Conservation (phyloP, 2,797 vertebrate species). For the Falco cherrug region DNA sequence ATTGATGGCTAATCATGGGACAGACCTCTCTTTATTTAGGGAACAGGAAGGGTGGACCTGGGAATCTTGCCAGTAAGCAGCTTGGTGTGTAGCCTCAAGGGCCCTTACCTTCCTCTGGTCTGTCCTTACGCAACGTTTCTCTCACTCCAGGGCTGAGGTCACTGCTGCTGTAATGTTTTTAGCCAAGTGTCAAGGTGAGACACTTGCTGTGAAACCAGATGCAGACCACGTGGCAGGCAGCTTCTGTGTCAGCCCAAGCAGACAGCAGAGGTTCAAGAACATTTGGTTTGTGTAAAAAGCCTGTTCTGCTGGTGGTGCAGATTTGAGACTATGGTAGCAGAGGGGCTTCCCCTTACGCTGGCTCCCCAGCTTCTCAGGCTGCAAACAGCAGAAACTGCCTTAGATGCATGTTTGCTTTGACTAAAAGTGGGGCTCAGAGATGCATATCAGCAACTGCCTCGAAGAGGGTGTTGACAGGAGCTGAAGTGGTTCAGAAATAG, state of each 20-base stretch:
- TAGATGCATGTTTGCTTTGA: accelerated
- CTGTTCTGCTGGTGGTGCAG: background rate
- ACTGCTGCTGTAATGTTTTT: background rate
- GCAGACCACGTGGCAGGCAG: accelerated
- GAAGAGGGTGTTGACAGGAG: background rate
- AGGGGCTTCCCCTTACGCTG: accelerated
- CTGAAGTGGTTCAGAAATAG: background rate
- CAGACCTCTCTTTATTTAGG: background rate
- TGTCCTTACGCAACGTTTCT: accelerated
- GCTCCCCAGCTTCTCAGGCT: background rate
- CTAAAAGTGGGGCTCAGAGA: background rate
- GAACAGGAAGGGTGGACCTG: background rate
- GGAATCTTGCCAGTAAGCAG: background rate
- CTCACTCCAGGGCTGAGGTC: background rate
- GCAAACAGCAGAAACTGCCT: background rate
- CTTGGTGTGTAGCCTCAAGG: background rate
- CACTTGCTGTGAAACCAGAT: accelerated
- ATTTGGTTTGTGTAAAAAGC: background rate
- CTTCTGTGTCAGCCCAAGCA: background rate
- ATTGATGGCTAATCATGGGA: background rate
- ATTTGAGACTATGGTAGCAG: background rate
- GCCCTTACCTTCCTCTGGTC: background rate
- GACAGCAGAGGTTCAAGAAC: background rate
- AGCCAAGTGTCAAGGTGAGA: background rate
- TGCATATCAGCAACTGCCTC: background rate